Base-by-base conservation (phyloP, 2,888 invertebrate species). In the Meganola albula region DNA sequence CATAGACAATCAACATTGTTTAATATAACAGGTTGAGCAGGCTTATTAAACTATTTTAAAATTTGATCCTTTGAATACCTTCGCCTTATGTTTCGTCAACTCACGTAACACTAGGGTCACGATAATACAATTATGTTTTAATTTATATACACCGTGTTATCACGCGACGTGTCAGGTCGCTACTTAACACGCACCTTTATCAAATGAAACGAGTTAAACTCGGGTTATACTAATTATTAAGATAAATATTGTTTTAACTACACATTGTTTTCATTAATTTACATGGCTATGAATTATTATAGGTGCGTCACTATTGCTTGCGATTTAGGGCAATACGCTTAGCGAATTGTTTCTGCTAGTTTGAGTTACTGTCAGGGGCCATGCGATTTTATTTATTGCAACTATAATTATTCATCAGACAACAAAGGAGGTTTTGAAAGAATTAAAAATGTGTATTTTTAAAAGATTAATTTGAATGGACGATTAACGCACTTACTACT, bases 101-200 rank as follows among this genome's bases (percentile, higher is more conserved):
- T 51, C 65, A 76, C 70, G 75, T 76, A 74, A 80, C 75, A 72
- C 71, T 74, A 71, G 71, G 78, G 80, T 82, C 83, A 83, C 84
- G 84, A 84, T 83, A 85, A 78, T 72, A 80, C 84, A 84, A 85
- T 85, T 85, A 85, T 74, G 75, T 80, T 83, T 80, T 84, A 85
- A 85, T 85, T 85, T 85, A 85, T 85, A 84, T 78, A 63, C 76
- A 66, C 67, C 64, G 54, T 51, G 65, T 63, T 66, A 74, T 73
- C 84, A 84, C 84, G 84, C 84, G 62, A 84, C 39, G 53, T 50
- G 53, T 50, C 53, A 37, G 41, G 45, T 49, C 52, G 56, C 44
- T 61, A 58, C 71, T 68, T 69, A 71, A 75, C 78, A 80, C 77
- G 79, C 74, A 75, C 72, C 74, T 64, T 78, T 82, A 79, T 80